Base-by-base conservation (phyloP, 2,888 invertebrate genomes). In the Melieria omissa region DNA sequence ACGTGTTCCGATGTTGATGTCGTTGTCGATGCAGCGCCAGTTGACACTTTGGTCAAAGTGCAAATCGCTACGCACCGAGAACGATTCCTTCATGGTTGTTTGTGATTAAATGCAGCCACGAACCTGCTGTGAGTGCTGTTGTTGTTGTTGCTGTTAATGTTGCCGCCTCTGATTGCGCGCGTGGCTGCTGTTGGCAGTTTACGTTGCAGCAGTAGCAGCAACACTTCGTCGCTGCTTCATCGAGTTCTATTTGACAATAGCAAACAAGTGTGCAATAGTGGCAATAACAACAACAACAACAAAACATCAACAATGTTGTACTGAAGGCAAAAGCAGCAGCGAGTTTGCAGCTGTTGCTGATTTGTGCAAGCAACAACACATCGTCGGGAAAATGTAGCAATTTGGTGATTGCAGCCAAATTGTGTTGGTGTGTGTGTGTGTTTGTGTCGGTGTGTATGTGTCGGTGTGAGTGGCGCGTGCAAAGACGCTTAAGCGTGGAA, bases 211-310 rank as follows among this genome's bases (percentile, higher is more conserved):
- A n/a, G 12, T 52, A 6, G 12, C n/a, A 12, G 8, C 49, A n/a
- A 52, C 52, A 52, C 14, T 52, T 52, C 52, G 46, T 58, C 65
- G 55, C 7, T 64, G 49, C 57, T 55, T 65, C 45, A 57, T 65
- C 66, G 66, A 66, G 66, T 66, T 66, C 66, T 29, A 58, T 66
- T 58, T 66, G 58, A 66, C 58, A 58, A 66, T 45, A 29, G 44
- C 29, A 65, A 65, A 65, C 65, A 65, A 54, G 29, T 52, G 52
- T 44, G 64, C 54, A 65, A 65, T 54, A 29, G 29, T 29, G 29
- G 29, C 29, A 29, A 29, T 29, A 29, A 29, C 29, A 29, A 29
- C 29, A 29, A n/a, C 52, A 61, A 58, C 4, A 29, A 45, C 29
- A 61, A 49, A 68, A 52, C 68, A 60, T n/a, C 49, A 60, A 12